Base-by-base conservation (phyloP, 2,113 vertebrate species). In the Dasyprocta punctata region DNA sequence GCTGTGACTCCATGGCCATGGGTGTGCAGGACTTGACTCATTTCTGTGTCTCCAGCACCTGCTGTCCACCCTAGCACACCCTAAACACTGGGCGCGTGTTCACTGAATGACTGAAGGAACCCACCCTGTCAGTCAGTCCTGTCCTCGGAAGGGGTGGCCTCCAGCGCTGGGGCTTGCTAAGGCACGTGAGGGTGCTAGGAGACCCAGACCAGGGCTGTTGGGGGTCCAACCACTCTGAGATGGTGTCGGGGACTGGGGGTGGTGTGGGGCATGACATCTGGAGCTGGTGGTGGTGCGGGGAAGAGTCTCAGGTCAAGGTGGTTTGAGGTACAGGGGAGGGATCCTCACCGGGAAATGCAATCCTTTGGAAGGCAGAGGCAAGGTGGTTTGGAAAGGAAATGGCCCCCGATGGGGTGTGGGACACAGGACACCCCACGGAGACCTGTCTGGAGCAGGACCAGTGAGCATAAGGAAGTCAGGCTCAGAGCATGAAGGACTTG, bases 1-100 rank as follows among this genome's bases (percentile, higher is more conserved):
- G 47, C 22, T 36, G 41, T 30, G 63, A 52, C 63, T 75, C 71
- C 36, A 44, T 26, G 49, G 89, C 63, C 7, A 7, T 1, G 44
- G 56, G 22, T 36, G 54, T 33, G 17, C 13, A 47, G 41, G 54
- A 41, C 67, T 56, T 84, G 26, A 49, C 22, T 26, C 0, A 14
- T 28, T 65, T 88, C 38, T 47, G 41, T 0, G 5, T 60, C 30
- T 54, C 33, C 24, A 28, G 83, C 7, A 54, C 14, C 41, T 41
- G 0, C 44, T 10, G 1, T 11, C 28, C 56, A 38, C 19, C 12
- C 56, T 0, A n/a, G 69, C 20, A 1, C 44, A 1, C 0, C 4
- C 3, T 30, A 0, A 12, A 36, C 33, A 9, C 86, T 49, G 65
- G 41, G 33, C 1, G 17, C 30, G 1, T 17, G 69, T 1, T 60